phyloP scores from a whole-genome alignment of 2,888 invertebrate species.

The Glaucopsyche alexis region DNA sequence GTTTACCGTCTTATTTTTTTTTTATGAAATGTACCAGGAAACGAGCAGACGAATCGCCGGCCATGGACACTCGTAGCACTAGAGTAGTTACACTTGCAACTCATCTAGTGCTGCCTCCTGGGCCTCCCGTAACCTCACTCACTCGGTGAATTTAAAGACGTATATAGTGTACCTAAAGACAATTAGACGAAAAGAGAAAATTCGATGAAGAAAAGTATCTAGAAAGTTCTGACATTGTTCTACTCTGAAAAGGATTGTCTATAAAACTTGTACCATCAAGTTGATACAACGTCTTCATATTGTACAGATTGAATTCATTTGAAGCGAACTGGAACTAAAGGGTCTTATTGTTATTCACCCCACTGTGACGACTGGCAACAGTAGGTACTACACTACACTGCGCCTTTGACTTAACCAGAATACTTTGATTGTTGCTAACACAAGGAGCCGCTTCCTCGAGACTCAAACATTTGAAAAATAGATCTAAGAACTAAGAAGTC shows the following conservation, averaged over 20 bases:
- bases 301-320: constrained; percentile 70
- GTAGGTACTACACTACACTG: no score
- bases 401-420: constrained; percentile 53
- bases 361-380: constrained; percentile 68
- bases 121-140: background rate
- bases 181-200: background rate
- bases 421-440: constrained; percentile 55
- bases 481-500: background rate
- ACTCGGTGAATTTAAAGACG: background rate
- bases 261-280: constrained; percentile 47
- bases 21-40: no score
- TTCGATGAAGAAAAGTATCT: constrained; percentile 27
- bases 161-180: background rate
- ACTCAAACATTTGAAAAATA: background rate
- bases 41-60: no score
- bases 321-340: constrained; percentile 64
- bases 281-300: constrained; percentile 61
- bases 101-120: no score
- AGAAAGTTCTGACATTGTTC: constrained; percentile 37
- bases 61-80: no score
- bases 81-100: no score
- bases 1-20: no score
- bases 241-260: constrained; percentile 40
- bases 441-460: constrained; percentile 1
- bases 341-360: constrained; percentile 77